A percentile compares a stretch with the other conserved stretches of the same genome.
These are phyloP conservation scores for Nannoperca australis DNA, from an alignment of 2,797 vertebrate species.

Conservation along the genomic window DNA sequence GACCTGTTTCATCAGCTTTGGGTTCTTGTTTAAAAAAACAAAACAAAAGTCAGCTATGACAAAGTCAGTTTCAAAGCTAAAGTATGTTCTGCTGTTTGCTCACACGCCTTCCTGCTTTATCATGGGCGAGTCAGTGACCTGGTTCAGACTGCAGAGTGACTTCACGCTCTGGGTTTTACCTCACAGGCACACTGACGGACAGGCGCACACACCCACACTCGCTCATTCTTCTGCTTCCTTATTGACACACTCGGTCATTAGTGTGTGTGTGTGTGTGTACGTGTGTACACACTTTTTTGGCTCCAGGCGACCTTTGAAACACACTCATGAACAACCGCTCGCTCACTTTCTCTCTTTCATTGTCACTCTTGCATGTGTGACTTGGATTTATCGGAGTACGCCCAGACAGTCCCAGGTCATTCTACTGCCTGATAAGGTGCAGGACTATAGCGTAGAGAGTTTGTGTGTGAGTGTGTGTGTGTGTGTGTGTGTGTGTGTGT, in stretches of 20 bases:
- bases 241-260: conserved; percentile 16
- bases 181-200: neutral
- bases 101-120: conserved; percentile 29
- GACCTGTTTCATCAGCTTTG: conserved; percentile 3
- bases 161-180: conserved; percentile 38
- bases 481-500: conserved; percentile 5
- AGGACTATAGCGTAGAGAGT: conserved; percentile 1
- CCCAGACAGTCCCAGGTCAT: neutral
- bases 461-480: too few species aligned
- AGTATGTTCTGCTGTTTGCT: neutral
- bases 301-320: conserved; percentile 34
- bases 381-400: neutral
- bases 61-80: neutral
- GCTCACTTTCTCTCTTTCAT: conserved; percentile 6
- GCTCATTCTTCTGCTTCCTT: conserved; percentile 50
- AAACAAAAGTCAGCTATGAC: too few species aligned
- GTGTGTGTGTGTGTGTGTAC: too few species aligned
- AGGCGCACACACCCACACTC: neutral
- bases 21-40: conserved; percentile 14
- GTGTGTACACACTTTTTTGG: neutral
- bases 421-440: conserved; percentile 22
- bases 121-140: conserved; percentile 10
- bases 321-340: neutral
- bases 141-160: conserved; percentile 30
- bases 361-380: neutral